A percentile compares a stretch with the other conserved stretches of the same genome.
phyloP scores from a whole-genome alignment of 1,140 invertebrate genomes.

The Caligus rogercresseyi region DNA sequence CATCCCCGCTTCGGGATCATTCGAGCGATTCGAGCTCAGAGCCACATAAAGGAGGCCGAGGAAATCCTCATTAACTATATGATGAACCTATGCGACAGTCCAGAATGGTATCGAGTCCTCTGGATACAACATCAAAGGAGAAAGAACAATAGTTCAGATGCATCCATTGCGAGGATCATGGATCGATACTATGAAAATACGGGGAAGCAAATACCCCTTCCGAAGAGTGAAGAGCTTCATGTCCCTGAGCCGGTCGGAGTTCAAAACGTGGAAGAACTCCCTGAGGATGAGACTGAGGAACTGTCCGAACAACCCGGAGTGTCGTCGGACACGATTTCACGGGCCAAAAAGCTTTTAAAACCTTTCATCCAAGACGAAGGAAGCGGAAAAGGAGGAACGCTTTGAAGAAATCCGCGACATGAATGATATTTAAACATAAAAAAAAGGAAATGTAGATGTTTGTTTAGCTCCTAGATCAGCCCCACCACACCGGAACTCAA shows the following conservation, averaged over 20 bases:
- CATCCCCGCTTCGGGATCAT: constrained; percentile 18
- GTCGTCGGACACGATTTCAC: not conserved
- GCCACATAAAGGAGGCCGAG: not conserved
- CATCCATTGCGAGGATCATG: not conserved
- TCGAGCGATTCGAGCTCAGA: not conserved
- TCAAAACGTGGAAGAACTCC: not conserved
- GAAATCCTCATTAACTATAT: constrained; percentile 14
- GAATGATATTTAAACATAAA: not conserved
- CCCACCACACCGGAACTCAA: too few relatives aligned
- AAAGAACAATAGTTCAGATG: constrained; percentile 2
- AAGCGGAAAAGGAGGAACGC: not conserved
- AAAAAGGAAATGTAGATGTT: too few relatives aligned
- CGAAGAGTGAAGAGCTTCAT: not conserved
- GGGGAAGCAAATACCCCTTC: constrained; percentile 1
- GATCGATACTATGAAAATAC: constrained; percentile 14
- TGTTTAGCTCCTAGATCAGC: too few relatives aligned
- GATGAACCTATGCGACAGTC: constrained; percentile 7
- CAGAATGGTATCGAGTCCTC: constrained; percentile 15
- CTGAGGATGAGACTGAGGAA: not conserved
- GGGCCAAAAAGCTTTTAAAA: too few relatives aligned
- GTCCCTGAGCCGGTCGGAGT: constrained; percentile 3
- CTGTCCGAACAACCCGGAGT: not conserved
- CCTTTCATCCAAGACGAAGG: not conserved
- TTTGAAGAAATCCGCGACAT: not conserved
- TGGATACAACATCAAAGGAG: constrained; percentile 13